Base-by-base conservation (phyloP, 2,113 vertebrate genomes). In the Equus quagga region DNA sequence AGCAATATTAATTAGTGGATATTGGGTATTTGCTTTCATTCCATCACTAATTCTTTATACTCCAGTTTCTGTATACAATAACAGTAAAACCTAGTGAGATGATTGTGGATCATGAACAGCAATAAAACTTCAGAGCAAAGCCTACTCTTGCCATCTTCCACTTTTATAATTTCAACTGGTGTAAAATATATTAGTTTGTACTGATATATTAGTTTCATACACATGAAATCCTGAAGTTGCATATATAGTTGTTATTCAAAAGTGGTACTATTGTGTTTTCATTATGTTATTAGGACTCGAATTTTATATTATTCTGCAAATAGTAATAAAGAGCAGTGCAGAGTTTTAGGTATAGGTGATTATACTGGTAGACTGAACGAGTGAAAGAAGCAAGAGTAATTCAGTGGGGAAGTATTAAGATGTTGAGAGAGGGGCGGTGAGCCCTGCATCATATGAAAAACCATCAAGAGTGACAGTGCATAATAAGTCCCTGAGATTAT, bases 231-330 rank as follows among this genome's bases (percentile, higher is more conserved):
- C 49, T 82, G 36, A 89, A 64, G n/a, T 89, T 96, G n/a, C 23
- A 21, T 83, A 28, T 70, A 41, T 64, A 64, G 33, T 62, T 23
- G 8, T 56, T 78, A 91, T 75, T 92, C 54, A 87, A 54, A 91
- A 73, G 24, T 58, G 36, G 41, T 73, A 76, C 33, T 87, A 5
- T 51, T 93, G 10, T 96, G n/a, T 72, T 95, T 96, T 81, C 28
- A 64, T 56, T 60, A 36, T 36, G 24, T 95, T 80, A 28, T 49
- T 92, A 82, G 46, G 69, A 81, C 8, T 92, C 49, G 96, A 36
- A 84, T 80, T 96, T 94, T 94, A 46, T 44, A 64, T 76, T 91
- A 60, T 58, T 83, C 56, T 94, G 62, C 54, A 91, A 94, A 78
- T 23, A 58, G 51, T 92, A 75, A 88, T 70, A 31, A 90, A 67